phyloP scores from a whole-genome alignment of 2,797 vertebrate genomes.

The Hybognathus amarus region DNA sequence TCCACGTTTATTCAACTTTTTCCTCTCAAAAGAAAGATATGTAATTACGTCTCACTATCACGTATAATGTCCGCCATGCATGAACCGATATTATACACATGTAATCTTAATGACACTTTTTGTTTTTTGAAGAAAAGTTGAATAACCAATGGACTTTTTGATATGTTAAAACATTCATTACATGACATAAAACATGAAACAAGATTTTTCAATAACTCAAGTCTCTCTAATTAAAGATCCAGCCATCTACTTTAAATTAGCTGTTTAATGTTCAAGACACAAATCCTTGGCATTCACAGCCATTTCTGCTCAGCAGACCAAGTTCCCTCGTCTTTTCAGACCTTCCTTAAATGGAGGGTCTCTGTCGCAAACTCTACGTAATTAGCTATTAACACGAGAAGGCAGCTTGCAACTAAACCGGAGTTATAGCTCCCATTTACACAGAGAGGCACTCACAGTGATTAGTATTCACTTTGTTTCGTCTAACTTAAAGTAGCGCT shows the following conservation, averaged over 20 bases:
- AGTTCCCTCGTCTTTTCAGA: conserved; percentile 25
- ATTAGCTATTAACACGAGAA: conserved; percentile 60
- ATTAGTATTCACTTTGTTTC: conserved; percentile 59
- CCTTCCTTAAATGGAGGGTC: conserved; percentile 40
- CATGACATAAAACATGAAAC: too few species aligned
- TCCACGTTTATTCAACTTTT: neutral
- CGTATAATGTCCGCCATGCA: neutral
- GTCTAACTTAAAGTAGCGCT: conserved; percentile 39
- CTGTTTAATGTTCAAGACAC: conserved; percentile 1
- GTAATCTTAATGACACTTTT: too few species aligned
- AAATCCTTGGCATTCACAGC: neutral
- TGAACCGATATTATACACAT: too few species aligned
- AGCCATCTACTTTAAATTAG: neutral
- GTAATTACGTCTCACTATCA: neutral
- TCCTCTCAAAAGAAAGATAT: neutral
- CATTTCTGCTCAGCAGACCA: neutral
- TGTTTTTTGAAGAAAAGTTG: too few species aligned
- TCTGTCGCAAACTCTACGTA: conserved; percentile 50
- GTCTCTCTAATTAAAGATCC: conserved; percentile 14
- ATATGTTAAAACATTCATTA: too few species aligned
- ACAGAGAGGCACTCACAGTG: conserved; percentile 53
- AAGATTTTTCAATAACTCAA: neutral
- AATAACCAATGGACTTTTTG: too few species aligned
- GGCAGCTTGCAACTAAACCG: conserved; percentile 51
- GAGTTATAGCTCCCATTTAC: conserved; percentile 57